Evolutionary conservation across 2,888 invertebrate species (phyloP).

Genomic region (Agonopterix subpropinquella): DNA sequence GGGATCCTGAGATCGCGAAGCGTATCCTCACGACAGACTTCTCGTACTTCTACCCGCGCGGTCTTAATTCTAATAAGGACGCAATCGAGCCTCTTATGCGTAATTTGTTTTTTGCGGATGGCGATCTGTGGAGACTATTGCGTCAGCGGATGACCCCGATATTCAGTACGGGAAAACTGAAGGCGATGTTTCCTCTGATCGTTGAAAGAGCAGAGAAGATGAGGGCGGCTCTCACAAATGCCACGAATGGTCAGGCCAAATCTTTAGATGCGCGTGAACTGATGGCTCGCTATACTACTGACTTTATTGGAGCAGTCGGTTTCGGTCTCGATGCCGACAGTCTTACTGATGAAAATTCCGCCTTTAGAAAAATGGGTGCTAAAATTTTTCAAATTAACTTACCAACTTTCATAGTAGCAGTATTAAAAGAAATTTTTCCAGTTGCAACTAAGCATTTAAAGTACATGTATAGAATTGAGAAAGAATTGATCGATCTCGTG

Average conservation of each 20-base stretch:
- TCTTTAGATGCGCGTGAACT: slow-evolving; percentile 18
- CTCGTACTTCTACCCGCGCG: slow-evolving; percentile 12
- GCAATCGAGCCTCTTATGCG: slow-evolving; percentile 14
- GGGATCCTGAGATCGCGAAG: slow-evolving; percentile 20
- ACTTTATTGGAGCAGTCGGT: slow-evolving; percentile 18
- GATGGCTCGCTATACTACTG: slow-evolving; percentile 16
- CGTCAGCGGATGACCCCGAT: slow-evolving; percentile 45
- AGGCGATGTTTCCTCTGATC: slow-evolving; percentile 22
- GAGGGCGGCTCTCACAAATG: slow-evolving; percentile 13
- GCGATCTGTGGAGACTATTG: slow-evolving; percentile 42
- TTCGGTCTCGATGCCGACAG: slow-evolving; percentile 18
- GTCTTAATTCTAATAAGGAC: slow-evolving; percentile 9
- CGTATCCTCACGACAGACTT: slow-evolving; percentile 18
- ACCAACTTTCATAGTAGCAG: neutral
- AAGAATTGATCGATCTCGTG: slow-evolving; percentile 4
- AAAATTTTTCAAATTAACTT: slow-evolving; percentile 10
- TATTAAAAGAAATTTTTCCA: slow-evolving; percentile 2
- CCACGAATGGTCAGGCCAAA: neutral
- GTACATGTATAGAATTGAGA: neutral
- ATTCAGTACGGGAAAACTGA: slow-evolving; percentile 19
- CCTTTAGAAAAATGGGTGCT: slow-evolving; percentile 15
- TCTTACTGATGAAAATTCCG: slow-evolving; percentile 15
- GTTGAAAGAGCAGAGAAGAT: slow-evolving; percentile 27
- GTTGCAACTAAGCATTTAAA: neutral
- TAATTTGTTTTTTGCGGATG: slow-evolving; percentile 19